Conservation (phyloP, 2,888 invertebrate species). For the Archips xylosteana region DNA sequence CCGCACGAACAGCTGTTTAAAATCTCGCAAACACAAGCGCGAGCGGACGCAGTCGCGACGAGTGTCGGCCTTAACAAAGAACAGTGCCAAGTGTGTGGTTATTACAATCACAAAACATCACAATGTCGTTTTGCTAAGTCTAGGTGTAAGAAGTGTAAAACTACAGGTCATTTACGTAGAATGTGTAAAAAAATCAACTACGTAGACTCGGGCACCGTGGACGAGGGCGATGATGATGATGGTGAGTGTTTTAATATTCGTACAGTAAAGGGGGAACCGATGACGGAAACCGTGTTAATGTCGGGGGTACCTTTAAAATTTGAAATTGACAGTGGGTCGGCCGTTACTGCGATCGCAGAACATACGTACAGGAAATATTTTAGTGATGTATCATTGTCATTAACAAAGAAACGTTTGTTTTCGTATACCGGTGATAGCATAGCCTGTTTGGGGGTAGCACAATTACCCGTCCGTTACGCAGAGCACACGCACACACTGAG, state of each 20-base stretch:
- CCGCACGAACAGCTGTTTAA: too few species aligned
- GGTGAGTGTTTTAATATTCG: constrained; percentile 16
- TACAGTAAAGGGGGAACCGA: neutral
- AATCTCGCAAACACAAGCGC: too few species aligned
- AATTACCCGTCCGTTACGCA: constrained; percentile 17
- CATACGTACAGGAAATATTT: constrained; percentile 33
- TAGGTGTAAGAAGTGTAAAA: constrained; percentile 27
- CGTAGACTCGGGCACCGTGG: constrained; percentile 1
- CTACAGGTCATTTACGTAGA: too few species aligned
- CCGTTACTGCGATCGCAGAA: constrained; percentile 24
- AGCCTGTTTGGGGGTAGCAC: constrained; percentile 13
- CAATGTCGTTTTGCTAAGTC: constrained; percentile 23
- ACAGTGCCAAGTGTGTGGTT: constrained; percentile 27
- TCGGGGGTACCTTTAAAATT: neutral
- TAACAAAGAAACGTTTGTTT: constrained; percentile 28
- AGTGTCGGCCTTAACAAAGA: constrained; percentile 26
- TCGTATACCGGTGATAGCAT: constrained; percentile 39
- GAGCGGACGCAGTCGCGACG: too few species aligned
- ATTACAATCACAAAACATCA: constrained; percentile 9
- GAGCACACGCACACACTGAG: constrained; percentile 3
- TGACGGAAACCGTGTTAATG: neutral
- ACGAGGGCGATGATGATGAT: constrained; percentile 17
- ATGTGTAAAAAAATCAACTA: constrained; percentile 19
- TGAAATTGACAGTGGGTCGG: constrained; percentile 37
- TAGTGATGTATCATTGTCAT: constrained; percentile 38